A percentile compares a stretch with the other conserved stretches of the same genome.
phyloP scores from a whole-genome alignment of 1,140 invertebrate genomes.

The Babylonia areolata region DNA sequence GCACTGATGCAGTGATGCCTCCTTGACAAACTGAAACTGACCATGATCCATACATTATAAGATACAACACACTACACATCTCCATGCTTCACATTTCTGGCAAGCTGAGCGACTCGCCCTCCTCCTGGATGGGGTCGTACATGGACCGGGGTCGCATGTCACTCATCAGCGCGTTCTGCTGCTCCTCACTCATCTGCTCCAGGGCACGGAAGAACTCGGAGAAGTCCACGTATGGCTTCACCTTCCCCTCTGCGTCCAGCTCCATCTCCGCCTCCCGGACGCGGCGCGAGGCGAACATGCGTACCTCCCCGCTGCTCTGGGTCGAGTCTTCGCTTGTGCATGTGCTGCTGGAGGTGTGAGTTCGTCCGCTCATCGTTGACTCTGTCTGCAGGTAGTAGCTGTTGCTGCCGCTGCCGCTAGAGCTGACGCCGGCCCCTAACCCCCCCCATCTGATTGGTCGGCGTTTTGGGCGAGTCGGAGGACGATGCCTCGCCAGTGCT shows the following conservation, averaged over 20 bases:
- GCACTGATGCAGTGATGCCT: too few species aligned
- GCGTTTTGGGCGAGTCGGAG: slow-evolving; percentile 43
- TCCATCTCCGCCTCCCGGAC: slow-evolving; percentile 67
- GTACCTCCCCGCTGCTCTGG: slow-evolving; percentile 66
- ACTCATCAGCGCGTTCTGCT: slow-evolving; percentile 64
- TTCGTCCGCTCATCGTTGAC: slow-evolving; percentile 28
- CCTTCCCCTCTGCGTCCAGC: slow-evolving; percentile 79
- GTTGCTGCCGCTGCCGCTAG: slow-evolving; percentile 28
- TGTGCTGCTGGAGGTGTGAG: slow-evolving; percentile 61
- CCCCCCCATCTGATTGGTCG: slow-evolving; percentile 41
- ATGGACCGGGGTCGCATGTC: slow-evolving; percentile 68
- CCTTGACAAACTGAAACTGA: too few species aligned
- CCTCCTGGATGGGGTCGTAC: slow-evolving; percentile 73
- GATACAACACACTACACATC: too few species aligned
- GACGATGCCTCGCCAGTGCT: slow-evolving; percentile 56
- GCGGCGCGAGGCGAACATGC: slow-evolving; percentile 57
- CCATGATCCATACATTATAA: too few species aligned
- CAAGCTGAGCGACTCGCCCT: slow-evolving; percentile 42
- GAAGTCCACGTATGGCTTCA: slow-evolving; percentile 91
- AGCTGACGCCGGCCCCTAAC: too few species aligned
- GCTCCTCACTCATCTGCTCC: slow-evolving; percentile 77
- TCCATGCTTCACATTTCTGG: slow-evolving; percentile 37
- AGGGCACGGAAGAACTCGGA: slow-evolving; percentile 87
- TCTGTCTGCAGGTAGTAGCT: slow-evolving; percentile 38
- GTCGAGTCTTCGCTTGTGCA: slow-evolving; percentile 64